Conservation (phyloP, 2,888 invertebrate genomes). For the Baronia brevicornis region DNA sequence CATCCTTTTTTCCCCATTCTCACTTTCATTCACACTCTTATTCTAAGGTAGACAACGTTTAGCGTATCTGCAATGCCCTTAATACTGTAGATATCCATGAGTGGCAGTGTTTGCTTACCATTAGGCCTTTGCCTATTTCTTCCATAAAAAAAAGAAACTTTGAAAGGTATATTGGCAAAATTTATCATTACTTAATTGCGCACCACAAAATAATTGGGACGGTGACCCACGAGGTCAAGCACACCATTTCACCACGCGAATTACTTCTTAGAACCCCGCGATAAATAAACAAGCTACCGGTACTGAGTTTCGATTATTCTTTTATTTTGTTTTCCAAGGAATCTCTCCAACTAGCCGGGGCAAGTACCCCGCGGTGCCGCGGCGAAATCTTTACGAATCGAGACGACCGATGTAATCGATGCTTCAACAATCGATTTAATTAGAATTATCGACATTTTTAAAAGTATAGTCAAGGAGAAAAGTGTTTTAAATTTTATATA, state of each 20-base stretch:
- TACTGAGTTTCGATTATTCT: constrained; percentile 32
- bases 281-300: constrained; percentile 52
- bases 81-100: no score
- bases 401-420: constrained; percentile 54
- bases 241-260: constrained; percentile 12
- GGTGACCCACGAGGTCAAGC: no score
- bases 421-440: constrained; percentile 69
- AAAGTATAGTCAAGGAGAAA: constrained; percentile 29
- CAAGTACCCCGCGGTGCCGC: constrained; percentile 42
- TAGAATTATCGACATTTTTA: constrained; percentile 61
- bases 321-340: constrained; percentile 18
- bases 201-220: no score
- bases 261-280: constrained; percentile 29
- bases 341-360: constrained; percentile 21
- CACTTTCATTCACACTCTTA: no score
- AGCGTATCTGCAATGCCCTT: no score
- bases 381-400: constrained; percentile 53
- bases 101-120: no score
- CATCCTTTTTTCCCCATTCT: no score
- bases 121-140: no score
- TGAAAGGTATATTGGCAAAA: no score
- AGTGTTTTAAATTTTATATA: constrained; percentile 14
- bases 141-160: no score
- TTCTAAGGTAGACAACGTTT: no score
- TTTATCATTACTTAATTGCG: no score